Conservation (phyloP, 2,113 vertebrate genomes). For the Herpailurus yagouaroundi region DNA sequence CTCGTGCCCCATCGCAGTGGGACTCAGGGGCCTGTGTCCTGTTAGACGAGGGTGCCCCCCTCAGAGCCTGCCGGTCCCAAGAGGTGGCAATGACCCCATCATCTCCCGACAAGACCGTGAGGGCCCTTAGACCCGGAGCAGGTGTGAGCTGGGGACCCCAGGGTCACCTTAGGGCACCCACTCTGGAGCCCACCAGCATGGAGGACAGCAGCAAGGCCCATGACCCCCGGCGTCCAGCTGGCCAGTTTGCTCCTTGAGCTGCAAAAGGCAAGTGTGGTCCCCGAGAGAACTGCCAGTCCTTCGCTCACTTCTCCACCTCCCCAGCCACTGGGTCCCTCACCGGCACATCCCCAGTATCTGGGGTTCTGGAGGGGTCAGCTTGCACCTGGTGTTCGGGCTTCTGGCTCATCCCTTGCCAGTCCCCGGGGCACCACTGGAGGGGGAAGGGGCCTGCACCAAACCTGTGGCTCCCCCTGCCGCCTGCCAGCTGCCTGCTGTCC, state of each 20-base stretch:
- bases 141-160: not conserved
- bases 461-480: not conserved
- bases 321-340: not conserved
- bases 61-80: not conserved
- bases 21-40: not conserved
- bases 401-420: too few species aligned
- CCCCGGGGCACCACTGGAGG: rapidly evolving
- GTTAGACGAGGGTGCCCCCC: not conserved
- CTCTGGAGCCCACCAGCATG: rapidly evolving
- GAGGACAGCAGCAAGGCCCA: not conserved
- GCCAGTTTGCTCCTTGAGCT: not conserved
- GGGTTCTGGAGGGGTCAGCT: too few species aligned
- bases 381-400: not conserved
- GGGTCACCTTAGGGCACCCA: not conserved
- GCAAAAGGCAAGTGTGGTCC: not conserved
- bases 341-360: not conserved
- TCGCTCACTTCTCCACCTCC: not conserved
- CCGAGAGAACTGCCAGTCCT: not conserved
- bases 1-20: not conserved
- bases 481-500: not conserved
- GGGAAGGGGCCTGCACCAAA: not conserved
- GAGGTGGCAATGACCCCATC: not conserved
- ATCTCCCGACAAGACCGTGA: rapidly evolving
- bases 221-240: not conserved
- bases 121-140: not conserved